Evolutionary conservation across 2,797 vertebrate genomes (phyloP).

Genomic region (Mormyrops boulengeri): DNA sequence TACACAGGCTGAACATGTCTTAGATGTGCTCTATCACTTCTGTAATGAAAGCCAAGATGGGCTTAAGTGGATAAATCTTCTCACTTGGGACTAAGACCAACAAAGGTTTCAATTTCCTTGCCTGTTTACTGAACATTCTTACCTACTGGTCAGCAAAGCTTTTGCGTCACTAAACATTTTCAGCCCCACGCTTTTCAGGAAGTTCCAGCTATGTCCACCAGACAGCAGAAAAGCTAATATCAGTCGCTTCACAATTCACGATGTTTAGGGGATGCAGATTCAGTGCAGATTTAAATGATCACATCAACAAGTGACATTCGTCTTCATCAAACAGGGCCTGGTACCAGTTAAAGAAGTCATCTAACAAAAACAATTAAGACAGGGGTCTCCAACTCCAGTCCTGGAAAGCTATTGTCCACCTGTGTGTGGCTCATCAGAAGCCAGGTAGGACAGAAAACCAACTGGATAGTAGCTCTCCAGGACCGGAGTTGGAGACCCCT

Average conservation of each 20-base stretch:
- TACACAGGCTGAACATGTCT: slow-evolving; percentile 47
- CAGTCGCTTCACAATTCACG: background rate
- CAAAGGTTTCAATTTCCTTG: slow-evolving; percentile 59
- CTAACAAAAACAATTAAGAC: background rate
- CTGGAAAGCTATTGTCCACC: background rate
- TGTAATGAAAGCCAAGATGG: slow-evolving; percentile 57
- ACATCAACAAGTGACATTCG: background rate
- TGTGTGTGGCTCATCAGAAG: background rate
- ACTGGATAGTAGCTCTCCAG: background rate
- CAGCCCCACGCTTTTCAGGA: background rate
- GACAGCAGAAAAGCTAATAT: background rate
- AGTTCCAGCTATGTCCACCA: background rate
- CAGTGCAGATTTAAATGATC: background rate
- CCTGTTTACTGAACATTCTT: slow-evolving; percentile 54
- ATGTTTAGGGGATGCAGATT: background rate
- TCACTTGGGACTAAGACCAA: slow-evolving; percentile 46
- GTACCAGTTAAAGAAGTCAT: background rate
- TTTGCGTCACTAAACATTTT: background rate
- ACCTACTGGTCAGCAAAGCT: slow-evolving; percentile 52
- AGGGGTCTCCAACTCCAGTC: background rate
- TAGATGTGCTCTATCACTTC: slow-evolving; percentile 13
- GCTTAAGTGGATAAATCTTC: slow-evolving; percentile 58
- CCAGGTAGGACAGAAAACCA: background rate
- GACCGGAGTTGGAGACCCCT: background rate
- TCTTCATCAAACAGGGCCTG: background rate